Evolutionary conservation across 1,140 invertebrate genomes (phyloP).

Genomic region (Pachypsylla venusta): DNA sequence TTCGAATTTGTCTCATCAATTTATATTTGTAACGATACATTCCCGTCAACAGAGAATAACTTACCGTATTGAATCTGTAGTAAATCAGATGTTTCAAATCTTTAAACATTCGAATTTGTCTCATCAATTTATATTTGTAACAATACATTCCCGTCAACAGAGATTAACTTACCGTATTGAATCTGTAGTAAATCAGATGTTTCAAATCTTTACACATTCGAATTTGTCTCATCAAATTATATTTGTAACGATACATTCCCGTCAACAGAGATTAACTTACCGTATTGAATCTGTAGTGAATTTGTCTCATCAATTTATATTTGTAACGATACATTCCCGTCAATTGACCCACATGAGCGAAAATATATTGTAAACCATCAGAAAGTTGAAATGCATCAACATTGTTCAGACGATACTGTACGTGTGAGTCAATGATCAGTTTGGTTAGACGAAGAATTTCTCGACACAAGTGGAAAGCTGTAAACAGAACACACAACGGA

Average conservation of each 20-base stretch:
- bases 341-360: conserved; percentile 97
- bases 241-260: conserved; percentile 99
- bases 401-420: conserved; percentile 97
- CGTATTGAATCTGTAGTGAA: conserved; percentile 99
- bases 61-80: conserved; percentile 97
- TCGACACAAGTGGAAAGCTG: conserved; percentile 95
- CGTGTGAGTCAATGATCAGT: conserved; percentile 96
- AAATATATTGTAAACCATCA: conserved; percentile 98
- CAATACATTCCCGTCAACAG: conserved; percentile 95
- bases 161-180: conserved; percentile 73
- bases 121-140: conserved; percentile 99
- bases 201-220: conserved; percentile 99
- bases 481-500: too few relatives aligned
- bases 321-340: conserved; percentile 99
- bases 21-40: conserved; percentile 99
- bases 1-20: conserved; percentile 97
- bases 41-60: conserved; percentile 52
- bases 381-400: conserved; percentile 98
- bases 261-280: conserved; percentile 70
- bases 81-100: conserved; percentile 99
- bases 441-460: conserved; percentile 97
- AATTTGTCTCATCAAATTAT: conserved; percentile 99
- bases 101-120: conserved; percentile 99
- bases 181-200: conserved; percentile 99
- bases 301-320: conserved; percentile 99